Evolutionary conservation across 2,888 invertebrate genomes (phyloP).

Genomic region (Oligia fasciuncula): DNA sequence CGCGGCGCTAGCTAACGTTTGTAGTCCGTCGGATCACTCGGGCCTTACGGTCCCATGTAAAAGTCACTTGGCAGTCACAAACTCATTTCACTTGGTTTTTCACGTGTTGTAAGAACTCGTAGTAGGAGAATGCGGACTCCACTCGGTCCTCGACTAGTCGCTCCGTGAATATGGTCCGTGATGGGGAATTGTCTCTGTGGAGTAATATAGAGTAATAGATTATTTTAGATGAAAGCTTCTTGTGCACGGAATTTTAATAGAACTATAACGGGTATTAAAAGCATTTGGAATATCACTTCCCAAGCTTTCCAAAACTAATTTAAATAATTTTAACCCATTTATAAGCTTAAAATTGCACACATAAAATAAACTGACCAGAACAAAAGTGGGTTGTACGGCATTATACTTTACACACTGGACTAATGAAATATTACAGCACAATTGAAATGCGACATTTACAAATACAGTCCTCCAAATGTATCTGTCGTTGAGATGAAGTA

Average conservation of each 20-base stretch:
- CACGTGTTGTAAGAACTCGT: constrained; percentile 99
- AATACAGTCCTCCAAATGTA: neutral
- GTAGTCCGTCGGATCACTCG: constrained; percentile 56
- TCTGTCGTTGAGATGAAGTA: neutral
- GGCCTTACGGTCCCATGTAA: constrained; percentile 51
- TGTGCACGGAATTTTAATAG: neutral
- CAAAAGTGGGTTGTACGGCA: neutral
- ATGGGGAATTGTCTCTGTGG: constrained; percentile 97
- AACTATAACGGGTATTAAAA: neutral
- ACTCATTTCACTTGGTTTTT: constrained; percentile 96
- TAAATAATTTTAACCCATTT: neutral
- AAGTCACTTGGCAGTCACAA: constrained; percentile 69
- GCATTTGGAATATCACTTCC: neutral
- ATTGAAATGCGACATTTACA: neutral
- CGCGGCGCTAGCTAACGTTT: constrained; percentile 57
- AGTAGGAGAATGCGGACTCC: constrained; percentile 98
- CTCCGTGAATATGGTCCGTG: constrained; percentile 95
- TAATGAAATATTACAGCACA: neutral
- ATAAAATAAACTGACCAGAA: neutral
- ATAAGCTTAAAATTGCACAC: neutral
- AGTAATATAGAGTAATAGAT: constrained; percentile 60
- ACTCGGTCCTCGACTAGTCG: constrained; percentile 98
- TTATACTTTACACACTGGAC: neutral
- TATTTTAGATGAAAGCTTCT: neutral
- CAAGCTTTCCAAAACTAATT: neutral